A percentile compares a stretch with the other conserved stretches of the same genome.
Conservation (phyloP, 2,888 invertebrate species). For the Lutraria lutraria region DNA sequence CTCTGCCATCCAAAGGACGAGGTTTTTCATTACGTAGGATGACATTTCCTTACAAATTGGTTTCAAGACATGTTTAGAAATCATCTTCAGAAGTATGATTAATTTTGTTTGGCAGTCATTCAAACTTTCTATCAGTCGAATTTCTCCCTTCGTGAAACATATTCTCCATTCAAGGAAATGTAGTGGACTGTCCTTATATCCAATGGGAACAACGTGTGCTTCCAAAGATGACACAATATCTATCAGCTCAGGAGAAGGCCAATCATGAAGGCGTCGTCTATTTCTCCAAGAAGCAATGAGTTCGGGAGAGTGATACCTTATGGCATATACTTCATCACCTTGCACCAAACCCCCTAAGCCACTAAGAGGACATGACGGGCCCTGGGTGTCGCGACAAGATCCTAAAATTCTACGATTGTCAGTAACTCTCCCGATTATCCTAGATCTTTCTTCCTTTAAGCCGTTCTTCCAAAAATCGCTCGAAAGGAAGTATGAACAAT, state of each 20-base stretch:
- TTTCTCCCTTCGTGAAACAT: constrained; percentile 29
- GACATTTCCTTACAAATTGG: constrained; percentile 20
- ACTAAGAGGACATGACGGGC: neutral
- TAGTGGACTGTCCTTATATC: neutral
- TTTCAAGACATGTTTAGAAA: constrained; percentile 4
- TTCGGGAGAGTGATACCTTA: neutral
- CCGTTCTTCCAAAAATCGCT: constrained; percentile 7
- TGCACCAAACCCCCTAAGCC: neutral
- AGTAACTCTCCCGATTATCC: neutral
- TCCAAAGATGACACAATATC: neutral
- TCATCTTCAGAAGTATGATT: constrained; percentile 22
- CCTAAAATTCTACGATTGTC: neutral
- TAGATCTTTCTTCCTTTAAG: no score
- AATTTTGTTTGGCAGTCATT: constrained; percentile 26
- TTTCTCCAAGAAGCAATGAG: neutral
- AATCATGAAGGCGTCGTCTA: neutral
- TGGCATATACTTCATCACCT: neutral
- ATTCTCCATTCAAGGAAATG: constrained; percentile 32
- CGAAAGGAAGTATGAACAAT: neutral
- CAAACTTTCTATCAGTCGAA: constrained; percentile 25
- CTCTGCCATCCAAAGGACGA: constrained; percentile 23
- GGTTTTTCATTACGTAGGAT: constrained; percentile 13
- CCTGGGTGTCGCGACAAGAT: neutral
- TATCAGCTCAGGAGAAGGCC: constrained; percentile 1
- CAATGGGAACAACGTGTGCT: constrained; percentile 21